Evolutionary conservation across 2,113 vertebrate species (phyloP).

Genomic region (Nannobrachium achirus): DNA sequence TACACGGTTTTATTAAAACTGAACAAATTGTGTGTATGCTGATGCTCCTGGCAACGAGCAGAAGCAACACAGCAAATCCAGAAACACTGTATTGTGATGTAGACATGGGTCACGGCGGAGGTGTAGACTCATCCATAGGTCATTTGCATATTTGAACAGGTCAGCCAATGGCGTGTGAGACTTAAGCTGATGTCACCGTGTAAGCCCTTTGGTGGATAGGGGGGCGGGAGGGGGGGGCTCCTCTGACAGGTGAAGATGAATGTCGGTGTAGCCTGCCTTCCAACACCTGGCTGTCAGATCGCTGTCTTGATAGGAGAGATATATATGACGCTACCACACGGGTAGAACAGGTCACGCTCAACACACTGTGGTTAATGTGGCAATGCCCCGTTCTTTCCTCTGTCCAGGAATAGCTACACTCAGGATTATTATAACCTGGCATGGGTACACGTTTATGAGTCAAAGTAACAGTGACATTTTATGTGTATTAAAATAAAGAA

Average conservation of each 20-base stretch:
- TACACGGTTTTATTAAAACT: neutral
- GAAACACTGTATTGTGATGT: neutral
- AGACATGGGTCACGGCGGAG: neutral
- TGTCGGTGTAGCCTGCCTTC: constrained; percentile 50
- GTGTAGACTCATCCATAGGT: neutral
- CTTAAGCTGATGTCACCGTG: constrained; percentile 32
- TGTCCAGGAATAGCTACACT: neutral
- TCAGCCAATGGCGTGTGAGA: constrained; percentile 28
- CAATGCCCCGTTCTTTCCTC: neutral
- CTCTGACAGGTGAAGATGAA: constrained; percentile 65
- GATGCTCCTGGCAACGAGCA: neutral
- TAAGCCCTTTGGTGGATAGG: constrained; percentile 18
- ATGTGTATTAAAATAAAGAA: too few species aligned
- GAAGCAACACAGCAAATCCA: neutral
- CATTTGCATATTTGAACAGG: constrained; percentile 10
- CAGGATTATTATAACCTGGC: constrained; percentile 17
- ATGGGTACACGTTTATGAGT: neutral
- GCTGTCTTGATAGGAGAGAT: constrained; percentile 58
- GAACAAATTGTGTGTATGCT: neutral
- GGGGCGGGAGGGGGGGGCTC: neutral
- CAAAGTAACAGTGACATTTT: too few species aligned
- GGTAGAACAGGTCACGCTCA: neutral
- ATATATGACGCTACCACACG: constrained; percentile 43
- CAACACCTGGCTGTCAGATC: constrained; percentile 81
- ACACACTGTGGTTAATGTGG: constrained; percentile 2